These are phyloP conservation scores for Lepus townsendii DNA, from an alignment of 2,797 vertebrate species.

Conservation along the genomic window DNA sequence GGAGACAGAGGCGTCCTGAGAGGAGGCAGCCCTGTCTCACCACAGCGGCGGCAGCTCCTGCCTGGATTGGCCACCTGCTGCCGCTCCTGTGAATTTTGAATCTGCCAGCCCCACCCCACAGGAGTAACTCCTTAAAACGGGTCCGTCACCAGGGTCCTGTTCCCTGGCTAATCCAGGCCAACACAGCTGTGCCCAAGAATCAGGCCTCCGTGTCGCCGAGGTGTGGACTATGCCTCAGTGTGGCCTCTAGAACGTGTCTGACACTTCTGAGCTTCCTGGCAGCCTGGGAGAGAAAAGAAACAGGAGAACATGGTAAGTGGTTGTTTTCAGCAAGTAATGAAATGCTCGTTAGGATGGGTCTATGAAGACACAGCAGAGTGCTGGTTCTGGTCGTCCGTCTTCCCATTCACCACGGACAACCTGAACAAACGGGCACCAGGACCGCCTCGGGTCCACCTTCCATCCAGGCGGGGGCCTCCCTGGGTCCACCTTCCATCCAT, in stretches of 20 bases:
- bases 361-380: background rate
- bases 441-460: no score
- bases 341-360: background rate
- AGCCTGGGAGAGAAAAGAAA: background rate
- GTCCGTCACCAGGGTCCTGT: background rate
- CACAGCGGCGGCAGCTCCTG: accelerated
- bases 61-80: background rate
- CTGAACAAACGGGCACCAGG: no score
- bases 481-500: no score
- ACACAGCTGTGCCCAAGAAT: background rate
- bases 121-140: background rate
- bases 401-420: background rate
- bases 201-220: background rate
- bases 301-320: background rate
- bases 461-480: no score
- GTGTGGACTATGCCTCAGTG: background rate
- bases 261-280: background rate
- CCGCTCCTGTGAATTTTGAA: background rate
- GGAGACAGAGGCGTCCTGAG: background rate
- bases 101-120: background rate
- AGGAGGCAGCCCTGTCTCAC: background rate
- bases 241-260: background rate
- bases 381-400: no score
- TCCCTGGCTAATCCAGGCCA: no score
- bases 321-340: background rate